A percentile compares a stretch with the other conserved stretches of the same genome.
Evolutionary conservation across 2,797 vertebrate species (phyloP).

Genomic region (Nyctibius grandis): DNA sequence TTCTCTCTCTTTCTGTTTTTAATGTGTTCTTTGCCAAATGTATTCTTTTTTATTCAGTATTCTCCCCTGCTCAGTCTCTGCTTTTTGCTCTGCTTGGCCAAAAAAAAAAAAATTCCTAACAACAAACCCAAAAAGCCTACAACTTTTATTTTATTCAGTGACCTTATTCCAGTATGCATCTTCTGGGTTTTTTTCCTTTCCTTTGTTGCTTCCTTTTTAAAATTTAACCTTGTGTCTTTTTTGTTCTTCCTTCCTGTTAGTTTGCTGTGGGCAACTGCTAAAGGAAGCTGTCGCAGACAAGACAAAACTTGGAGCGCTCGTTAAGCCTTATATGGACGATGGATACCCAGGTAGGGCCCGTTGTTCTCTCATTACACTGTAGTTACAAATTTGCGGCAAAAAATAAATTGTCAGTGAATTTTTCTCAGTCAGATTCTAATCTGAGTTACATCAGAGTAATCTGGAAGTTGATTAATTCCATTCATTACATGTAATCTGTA

Average conservation of each 20-base stretch:
- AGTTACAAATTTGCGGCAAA: neutral
- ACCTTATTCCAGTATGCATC: slow-evolving; percentile 53
- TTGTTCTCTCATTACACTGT: neutral
- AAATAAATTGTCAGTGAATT: neutral
- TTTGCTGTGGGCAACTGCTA: slow-evolving; percentile 84
- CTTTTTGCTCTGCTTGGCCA: slow-evolving; percentile 6
- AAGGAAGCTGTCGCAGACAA: slow-evolving; percentile 80
- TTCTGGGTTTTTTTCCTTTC: neutral
- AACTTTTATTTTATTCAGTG: slow-evolving; percentile 64
- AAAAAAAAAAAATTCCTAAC: neutral
- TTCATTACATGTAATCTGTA: neutral
- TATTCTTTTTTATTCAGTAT: slow-evolving; percentile 24
- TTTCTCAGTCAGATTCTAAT: neutral
- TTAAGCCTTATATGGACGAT: slow-evolving; percentile 79
- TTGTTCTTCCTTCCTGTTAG: slow-evolving; percentile 71
- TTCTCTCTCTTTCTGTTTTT: neutral
- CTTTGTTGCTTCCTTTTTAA: slow-evolving; percentile 64
- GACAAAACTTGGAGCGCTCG: slow-evolving; percentile 73
- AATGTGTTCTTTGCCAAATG: slow-evolving; percentile 15
- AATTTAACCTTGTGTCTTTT: slow-evolving; percentile 67
- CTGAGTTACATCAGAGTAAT: neutral
- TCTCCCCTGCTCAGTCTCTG: neutral
- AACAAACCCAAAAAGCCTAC: neutral
- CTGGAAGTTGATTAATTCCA: neutral
- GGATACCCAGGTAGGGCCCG: slow-evolving; percentile 75